Evolutionary conservation across 1,140 invertebrate species (phyloP).

Genomic region (Theocolax elegans): DNA sequence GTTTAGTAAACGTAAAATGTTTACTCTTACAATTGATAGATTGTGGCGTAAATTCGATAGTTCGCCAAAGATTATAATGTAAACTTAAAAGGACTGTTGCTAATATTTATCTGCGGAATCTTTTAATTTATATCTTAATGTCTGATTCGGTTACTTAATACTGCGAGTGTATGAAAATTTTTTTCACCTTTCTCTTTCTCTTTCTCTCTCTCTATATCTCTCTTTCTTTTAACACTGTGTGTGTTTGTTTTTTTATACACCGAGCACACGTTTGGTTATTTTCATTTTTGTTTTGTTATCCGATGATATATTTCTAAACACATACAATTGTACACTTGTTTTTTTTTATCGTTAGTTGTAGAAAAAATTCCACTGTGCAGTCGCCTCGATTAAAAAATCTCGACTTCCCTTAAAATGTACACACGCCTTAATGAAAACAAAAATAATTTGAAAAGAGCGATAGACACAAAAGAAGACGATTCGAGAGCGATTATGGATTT

Average conservation of each 20-base stretch:
- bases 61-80: no score
- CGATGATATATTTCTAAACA: constrained; percentile 27
- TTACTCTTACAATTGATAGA: no score
- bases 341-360: constrained; percentile 16
- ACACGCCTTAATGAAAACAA: no score
- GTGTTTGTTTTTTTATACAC: neutral
- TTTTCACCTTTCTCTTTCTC: constrained; percentile 7
- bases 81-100: no score
- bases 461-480: no score
- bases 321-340: constrained; percentile 30
- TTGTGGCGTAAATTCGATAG: no score
- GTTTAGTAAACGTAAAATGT: neutral
- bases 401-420: no score
- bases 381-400: constrained; percentile 21
- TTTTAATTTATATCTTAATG: no score
- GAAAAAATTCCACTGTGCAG: constrained; percentile 34
- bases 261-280: constrained; percentile 3
- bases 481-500: no score
- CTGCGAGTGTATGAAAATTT: constrained; percentile 15
- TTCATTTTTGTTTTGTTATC: constrained; percentile 6
- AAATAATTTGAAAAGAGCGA: no score
- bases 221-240: constrained; percentile 21
- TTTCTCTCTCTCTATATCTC: no score
- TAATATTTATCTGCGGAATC: no score
- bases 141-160: constrained; percentile 6